phyloP scores from a whole-genome alignment of 2,797 vertebrate genomes.

The Prionace glauca region DNA sequence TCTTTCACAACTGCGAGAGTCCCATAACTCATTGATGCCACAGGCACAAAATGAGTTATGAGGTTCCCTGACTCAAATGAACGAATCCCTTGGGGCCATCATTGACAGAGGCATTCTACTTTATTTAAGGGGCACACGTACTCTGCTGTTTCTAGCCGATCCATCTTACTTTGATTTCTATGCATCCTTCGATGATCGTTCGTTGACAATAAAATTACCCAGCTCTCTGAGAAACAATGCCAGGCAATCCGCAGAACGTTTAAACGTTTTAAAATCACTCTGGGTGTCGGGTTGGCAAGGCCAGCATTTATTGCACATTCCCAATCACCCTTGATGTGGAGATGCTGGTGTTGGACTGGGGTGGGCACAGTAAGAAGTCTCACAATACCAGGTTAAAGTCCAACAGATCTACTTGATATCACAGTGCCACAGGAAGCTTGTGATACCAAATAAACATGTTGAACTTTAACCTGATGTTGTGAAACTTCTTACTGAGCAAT shows the following conservation, averaged over 20 bases:
- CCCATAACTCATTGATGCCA: conserved; percentile 14
- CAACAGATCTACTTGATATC: no score
- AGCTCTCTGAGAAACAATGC: not conserved
- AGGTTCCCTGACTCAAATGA: not conserved
- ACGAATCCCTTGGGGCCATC: not conserved
- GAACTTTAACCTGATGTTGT: no score
- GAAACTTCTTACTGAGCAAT: no score
- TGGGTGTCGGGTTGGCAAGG: not conserved
- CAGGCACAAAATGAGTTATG: conserved; percentile 30
- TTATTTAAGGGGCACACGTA: not conserved
- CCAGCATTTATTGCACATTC: not conserved
- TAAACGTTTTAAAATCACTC: not conserved
- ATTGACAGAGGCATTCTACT: conserved; percentile 6
- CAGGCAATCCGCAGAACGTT: not conserved
- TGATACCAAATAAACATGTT: no score
- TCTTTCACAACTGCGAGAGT: not conserved
- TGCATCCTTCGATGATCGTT: not conserved
- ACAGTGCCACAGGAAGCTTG: no score
- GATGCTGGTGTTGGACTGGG: no score
- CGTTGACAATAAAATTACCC: not conserved
- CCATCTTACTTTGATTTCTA: not conserved
- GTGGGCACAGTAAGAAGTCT: no score
- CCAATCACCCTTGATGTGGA: no score
- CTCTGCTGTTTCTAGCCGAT: not conserved
- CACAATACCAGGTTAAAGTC: no score